Evolutionary conservation across 2,888 invertebrate species (phyloP), one percentile per base, ranked within the genome.

Genomic region (Cheiracanthium punctorium): DNA sequence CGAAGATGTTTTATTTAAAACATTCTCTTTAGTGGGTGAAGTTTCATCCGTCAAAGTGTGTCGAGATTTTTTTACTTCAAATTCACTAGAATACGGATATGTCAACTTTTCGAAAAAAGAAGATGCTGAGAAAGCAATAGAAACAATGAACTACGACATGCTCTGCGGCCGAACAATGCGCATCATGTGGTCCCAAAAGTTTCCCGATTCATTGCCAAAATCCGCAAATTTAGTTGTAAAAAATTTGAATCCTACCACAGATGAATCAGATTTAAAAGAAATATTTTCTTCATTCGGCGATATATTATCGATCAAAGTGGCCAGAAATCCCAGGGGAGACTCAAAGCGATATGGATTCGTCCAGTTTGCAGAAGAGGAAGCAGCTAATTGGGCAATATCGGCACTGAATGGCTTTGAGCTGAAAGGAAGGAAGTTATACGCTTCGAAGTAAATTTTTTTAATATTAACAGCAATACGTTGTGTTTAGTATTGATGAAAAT

Each of bases 101-200:
- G 99, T 99, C 90, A 99, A 99, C 93, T 99, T 99, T 93, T 98
- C 99, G 93, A 98, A 99, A 92, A 98, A 98, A 90, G 96, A 97
- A 90, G 99, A 99, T 94, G 99, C 99, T 92, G 99, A 99, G 93
- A 95, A 98, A 92, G 99, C 99, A 88, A 93, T 99, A 91, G 99
- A 99, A 93, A 97, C 98, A 64, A 99, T 99, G 98, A 99, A 99
- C 93, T 99, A 99, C 93, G 99, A 99, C 93, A 94, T 96, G 91
- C 95, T 99, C 91, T 97, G 97, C 92, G 97, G 97, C 90, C 95
- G 97, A 91, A 98, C 99, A 88, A 98, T 99, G 92, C 95, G 99
- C 92, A 99, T 99, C 91, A 99, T 99, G 99, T 99, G 99, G 99
- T 98, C 98, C 89, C 99, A 99, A 93, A 95, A 99, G 91, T 99